Evolutionary conservation across 2,797 vertebrate genomes (phyloP).

Genomic region (Bradypodion pumilum): DNA sequence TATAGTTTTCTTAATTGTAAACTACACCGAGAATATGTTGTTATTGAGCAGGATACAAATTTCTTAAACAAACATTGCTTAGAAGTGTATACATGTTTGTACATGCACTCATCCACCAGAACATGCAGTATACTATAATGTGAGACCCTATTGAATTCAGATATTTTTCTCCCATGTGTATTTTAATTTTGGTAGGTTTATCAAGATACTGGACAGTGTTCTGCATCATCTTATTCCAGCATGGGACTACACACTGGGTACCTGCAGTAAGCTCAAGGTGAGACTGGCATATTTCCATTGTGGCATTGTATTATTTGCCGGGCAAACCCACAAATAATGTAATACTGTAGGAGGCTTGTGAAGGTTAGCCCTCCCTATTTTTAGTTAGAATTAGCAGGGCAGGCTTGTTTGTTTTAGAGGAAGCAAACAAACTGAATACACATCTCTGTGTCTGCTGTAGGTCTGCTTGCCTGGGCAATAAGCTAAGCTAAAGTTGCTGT

Average conservation of each 20-base stretch:
- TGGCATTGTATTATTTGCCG: not conserved
- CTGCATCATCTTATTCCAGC: constrained; percentile 92
- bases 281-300: not conserved
- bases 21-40: not conserved
- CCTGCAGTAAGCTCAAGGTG: constrained; percentile 95
- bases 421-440: not conserved
- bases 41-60: not conserved
- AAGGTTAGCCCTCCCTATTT: not conserved
- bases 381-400: not conserved
- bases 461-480: not conserved
- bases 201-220: constrained; percentile 89
- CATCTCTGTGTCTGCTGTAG: not conserved
- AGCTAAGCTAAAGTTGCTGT: not conserved
- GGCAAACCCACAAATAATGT: not conserved
- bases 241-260: constrained; percentile 95
- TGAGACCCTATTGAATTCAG: not conserved
- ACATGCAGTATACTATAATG: not conserved
- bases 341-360: not conserved
- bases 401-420: not conserved
- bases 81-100: not conserved
- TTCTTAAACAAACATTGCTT: not conserved
- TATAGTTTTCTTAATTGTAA: not conserved
- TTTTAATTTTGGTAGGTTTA: constrained; percentile 82
- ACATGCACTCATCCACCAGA: not conserved
- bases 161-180: not conserved